A percentile compares a stretch with the other conserved stretches of the same genome.
These are phyloP conservation scores for Columba livia DNA, from an alignment of 2,113 vertebrate genomes.

Conservation along the genomic window DNA sequence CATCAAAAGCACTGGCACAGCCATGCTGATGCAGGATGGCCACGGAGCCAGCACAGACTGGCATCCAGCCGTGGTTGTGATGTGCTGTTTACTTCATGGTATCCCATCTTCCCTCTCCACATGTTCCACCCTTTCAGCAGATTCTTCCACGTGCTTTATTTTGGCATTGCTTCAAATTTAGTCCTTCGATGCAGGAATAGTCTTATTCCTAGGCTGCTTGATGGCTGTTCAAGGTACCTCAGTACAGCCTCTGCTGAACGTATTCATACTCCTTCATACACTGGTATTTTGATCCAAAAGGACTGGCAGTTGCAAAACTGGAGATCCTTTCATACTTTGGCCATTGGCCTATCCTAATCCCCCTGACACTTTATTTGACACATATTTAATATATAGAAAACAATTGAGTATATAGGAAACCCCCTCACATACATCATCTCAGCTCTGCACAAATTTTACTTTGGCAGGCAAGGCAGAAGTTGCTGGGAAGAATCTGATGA, in stretches of 20 bases:
- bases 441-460: background rate
- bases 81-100: background rate
- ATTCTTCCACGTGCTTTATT: background rate
- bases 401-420: background rate
- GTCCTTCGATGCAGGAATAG: background rate
- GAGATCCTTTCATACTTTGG: background rate
- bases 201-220: background rate
- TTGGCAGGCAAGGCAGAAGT: background rate
- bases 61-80: background rate
- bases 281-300: background rate
- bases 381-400: background rate
- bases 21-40: accelerated
- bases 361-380: background rate
- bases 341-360: background rate
- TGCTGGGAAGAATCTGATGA: background rate
- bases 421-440: background rate
- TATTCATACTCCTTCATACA: background rate
- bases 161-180: background rate
- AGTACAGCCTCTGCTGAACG: background rate
- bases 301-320: background rate
- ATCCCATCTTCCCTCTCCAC: background rate
- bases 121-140: accelerated
- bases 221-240: background rate
- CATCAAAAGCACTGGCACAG: background rate
- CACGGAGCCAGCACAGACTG: background rate